Evolutionary conservation across 92 coral and sea anemone species (phyloP).

Genomic region (Pocillopora meandrina): DNA sequence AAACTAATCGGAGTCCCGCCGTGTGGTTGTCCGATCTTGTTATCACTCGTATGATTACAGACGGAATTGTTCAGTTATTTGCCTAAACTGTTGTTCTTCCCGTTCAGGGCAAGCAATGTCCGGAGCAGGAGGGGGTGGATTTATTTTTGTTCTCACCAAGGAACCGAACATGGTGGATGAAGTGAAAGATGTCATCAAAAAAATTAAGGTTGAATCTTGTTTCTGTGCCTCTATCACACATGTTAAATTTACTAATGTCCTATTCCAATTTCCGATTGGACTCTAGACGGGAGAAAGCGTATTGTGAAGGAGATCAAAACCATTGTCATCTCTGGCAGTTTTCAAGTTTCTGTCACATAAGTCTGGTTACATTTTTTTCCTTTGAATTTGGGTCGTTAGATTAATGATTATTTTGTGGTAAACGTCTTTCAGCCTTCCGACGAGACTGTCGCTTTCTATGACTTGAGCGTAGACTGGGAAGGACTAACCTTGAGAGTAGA

Average conservation of each 20-base stretch:
- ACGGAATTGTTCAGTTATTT: too few relatives aligned
- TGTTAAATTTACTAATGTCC: background rate
- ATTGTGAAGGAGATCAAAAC: background rate
- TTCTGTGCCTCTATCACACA: background rate
- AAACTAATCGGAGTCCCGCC: too few relatives aligned
- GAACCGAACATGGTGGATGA: conserved; percentile 75
- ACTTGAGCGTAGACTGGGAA: conserved; percentile 75
- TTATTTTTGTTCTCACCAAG: conserved; percentile 80
- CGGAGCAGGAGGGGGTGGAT: conserved; percentile 99
- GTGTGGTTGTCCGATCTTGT: too few relatives aligned
- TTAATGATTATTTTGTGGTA: background rate
- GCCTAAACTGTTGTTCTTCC: background rate
- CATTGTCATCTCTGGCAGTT: background rate
- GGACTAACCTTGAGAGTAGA: conserved; percentile 74
- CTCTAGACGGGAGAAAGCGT: background rate
- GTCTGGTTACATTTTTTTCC: background rate
- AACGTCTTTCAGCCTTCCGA: conserved; percentile 48
- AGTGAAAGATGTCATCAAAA: conserved; percentile 42
- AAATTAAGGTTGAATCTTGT: conserved; percentile 9
- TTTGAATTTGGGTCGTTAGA: too few relatives aligned
- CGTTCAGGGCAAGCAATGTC: conserved; percentile 91
- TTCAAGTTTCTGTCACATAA: background rate
- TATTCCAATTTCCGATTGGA: background rate
- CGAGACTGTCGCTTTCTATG: conserved; percentile 64
- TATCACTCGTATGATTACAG: too few relatives aligned